phyloP scores from a whole-genome alignment of 2,797 vertebrate species.

The Falco biarmicus region DNA sequence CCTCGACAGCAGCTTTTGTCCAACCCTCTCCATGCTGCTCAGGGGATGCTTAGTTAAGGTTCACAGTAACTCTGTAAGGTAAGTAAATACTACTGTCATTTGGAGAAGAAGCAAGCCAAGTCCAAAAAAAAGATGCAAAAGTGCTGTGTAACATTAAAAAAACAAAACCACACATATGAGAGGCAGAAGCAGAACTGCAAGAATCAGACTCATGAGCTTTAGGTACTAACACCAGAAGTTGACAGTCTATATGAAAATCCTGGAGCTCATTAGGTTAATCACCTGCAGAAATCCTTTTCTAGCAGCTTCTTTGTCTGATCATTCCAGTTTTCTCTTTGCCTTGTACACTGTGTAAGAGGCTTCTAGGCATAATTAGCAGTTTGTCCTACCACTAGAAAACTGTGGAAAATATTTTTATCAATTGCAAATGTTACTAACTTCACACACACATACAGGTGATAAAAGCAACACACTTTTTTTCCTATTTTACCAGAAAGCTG shows the following conservation, averaged over 20 bases:
- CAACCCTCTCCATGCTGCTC: background rate
- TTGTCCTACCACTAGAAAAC: background rate
- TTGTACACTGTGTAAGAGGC: background rate
- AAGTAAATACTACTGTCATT: background rate
- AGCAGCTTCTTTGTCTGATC: background rate
- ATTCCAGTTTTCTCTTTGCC: background rate
- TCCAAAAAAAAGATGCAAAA: background rate
- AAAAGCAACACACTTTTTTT: background rate
- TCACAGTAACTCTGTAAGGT: background rate
- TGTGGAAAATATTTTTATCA: background rate
- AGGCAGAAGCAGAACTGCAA: background rate
- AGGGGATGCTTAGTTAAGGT: background rate
- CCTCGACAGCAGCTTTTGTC: background rate
- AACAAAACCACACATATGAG: background rate
- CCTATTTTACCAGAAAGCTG: background rate
- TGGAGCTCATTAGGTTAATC: background rate
- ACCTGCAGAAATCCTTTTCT: background rate
- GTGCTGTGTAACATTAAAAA: background rate
- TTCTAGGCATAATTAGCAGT: background rate
- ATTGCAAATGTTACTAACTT: background rate
- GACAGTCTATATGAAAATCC: background rate
- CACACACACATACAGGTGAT: background rate
- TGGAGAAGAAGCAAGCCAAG: background rate
- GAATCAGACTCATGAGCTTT: background rate
- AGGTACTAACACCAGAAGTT: background rate